phyloP scores from a whole-genome alignment of 2,113 vertebrate genomes.

The Myrmecobius fasciatus region DNA sequence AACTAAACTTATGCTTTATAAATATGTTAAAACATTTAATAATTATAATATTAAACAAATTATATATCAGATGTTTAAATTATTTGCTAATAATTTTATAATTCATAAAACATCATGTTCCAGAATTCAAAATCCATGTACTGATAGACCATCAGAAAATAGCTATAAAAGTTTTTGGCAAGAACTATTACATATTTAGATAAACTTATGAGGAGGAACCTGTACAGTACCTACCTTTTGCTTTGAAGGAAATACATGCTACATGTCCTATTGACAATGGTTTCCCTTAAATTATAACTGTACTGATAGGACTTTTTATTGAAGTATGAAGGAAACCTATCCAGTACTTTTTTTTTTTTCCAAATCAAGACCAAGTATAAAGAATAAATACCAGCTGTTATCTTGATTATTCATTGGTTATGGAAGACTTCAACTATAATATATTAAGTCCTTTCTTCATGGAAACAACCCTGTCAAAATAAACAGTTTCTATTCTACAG shows the following conservation, averaged over 20 bases:
- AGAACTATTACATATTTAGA: conserved; percentile 51
- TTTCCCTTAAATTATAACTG: conserved; percentile 1
- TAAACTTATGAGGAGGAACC: conserved; percentile 37
- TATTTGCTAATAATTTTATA: conserved; percentile 48
- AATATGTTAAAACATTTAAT: conserved; percentile 28
- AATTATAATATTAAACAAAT: conserved; percentile 18
- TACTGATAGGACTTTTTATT: background rate
- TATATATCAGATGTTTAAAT: conserved; percentile 24
- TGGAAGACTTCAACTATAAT: conserved; percentile 25
- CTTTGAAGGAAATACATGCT: conserved; percentile 12
- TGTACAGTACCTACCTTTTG: conserved; percentile 21
- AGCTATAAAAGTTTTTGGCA: conserved; percentile 47
- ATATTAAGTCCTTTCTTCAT: background rate
- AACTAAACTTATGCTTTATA: conserved; percentile 44
- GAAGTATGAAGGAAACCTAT: background rate
- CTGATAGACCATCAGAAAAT: background rate
- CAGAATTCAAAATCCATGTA: conserved; percentile 34
- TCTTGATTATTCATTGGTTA: conserved; percentile 45
- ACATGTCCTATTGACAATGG: background rate
- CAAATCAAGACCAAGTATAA: conserved; percentile 30
- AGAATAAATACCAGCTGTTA: background rate
- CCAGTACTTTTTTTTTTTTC: background rate
- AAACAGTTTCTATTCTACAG: conserved; percentile 35
- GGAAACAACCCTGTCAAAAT: conserved; percentile 44
- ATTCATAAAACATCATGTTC: conserved; percentile 31